phyloP scores from a whole-genome alignment of 1,140 invertebrate species.

The Antheraea mylitta region DNA sequence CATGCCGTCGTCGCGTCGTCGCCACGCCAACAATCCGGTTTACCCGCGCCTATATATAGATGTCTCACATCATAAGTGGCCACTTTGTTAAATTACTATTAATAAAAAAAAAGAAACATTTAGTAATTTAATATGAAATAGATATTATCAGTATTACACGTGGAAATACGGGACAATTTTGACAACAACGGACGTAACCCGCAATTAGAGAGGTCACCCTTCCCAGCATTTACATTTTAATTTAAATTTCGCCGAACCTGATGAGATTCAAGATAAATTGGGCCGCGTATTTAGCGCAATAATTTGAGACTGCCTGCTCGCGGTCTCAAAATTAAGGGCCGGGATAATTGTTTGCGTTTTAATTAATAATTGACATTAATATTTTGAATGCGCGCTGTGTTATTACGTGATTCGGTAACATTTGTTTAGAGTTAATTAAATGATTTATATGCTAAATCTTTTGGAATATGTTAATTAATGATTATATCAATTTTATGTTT shows the following conservation, averaged over 20 bases:
- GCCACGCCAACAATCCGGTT: too few relatives aligned
- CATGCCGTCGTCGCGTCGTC: too few relatives aligned
- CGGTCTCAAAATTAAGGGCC: constrained; percentile 53
- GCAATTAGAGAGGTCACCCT: constrained; percentile 62
- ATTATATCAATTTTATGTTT: neutral
- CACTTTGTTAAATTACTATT: neutral
- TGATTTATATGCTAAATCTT: neutral
- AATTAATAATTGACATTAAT: constrained; percentile 60
- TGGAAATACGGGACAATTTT: constrained; percentile 33
- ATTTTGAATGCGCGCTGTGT: constrained; percentile 24
- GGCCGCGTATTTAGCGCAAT: constrained; percentile 61
- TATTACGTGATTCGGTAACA: neutral
- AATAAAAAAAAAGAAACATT: constrained; percentile 25
- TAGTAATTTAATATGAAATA: neutral
- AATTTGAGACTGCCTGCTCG: constrained; percentile 51
- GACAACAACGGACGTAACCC: constrained; percentile 52
- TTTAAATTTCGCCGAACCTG: constrained; percentile 70
- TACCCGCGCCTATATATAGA: too few relatives aligned
- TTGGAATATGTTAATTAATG: neutral
- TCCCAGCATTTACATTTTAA: constrained; percentile 75
- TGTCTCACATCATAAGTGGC: too few relatives aligned
- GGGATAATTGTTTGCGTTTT: constrained; percentile 56
- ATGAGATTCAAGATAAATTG: constrained; percentile 74
- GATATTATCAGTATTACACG: neutral
- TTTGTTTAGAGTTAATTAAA: constrained; percentile 2